Conservation (phyloP, 1,140 invertebrate species). For the Heliconius eleuchia region DNA sequence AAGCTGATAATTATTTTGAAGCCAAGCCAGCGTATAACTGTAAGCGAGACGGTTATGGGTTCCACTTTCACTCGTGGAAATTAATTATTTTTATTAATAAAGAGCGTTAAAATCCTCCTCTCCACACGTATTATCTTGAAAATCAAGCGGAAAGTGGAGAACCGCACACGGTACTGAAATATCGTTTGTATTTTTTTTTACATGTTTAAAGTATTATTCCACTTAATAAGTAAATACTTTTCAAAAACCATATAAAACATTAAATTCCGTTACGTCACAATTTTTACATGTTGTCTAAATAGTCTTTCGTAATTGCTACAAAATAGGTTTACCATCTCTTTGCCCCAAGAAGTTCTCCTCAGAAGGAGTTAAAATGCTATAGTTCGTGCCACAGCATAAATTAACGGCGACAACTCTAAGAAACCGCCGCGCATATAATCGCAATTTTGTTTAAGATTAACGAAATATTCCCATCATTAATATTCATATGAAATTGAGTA, state of each 20-base stretch:
- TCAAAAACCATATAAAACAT: too few species aligned
- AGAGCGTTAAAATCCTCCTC: neutral
- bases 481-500: slow-evolving; percentile 64
- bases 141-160: neutral
- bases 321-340: slow-evolving; percentile 22
- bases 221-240: too few species aligned
- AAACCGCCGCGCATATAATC: slow-evolving; percentile 76
- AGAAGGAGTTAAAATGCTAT: slow-evolving; percentile 80
- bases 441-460: slow-evolving; percentile 75
- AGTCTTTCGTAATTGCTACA: neutral
- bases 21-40: too few species aligned
- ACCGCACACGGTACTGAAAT: neutral
- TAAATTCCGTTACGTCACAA: too few species aligned
- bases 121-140: neutral
- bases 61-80: too few species aligned
- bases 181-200: too few species aligned
- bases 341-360: slow-evolving; percentile 47
- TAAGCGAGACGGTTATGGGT: neutral
- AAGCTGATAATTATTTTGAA: neutral
- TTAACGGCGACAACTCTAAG: slow-evolving; percentile 69
- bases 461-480: slow-evolving; percentile 67
- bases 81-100: neutral
- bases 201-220: too few species aligned
- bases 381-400: slow-evolving; percentile 79
- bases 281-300: too few species aligned